Evolutionary conservation across 2,888 invertebrate genomes (phyloP).

Genomic region (Busseola fusca): DNA sequence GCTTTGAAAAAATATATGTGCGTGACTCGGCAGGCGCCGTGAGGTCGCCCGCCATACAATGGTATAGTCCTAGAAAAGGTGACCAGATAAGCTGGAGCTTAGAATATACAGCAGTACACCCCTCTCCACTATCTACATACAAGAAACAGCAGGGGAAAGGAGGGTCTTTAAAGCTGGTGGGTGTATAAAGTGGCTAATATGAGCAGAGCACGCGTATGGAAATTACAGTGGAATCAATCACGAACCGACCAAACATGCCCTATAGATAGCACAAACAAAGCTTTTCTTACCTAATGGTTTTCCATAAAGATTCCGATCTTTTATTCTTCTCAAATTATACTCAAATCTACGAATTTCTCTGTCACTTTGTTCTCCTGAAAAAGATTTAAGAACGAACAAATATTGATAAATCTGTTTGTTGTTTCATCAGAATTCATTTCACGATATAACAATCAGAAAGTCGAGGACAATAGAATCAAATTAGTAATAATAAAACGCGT

Average conservation of each 20-base stretch:
- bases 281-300: constrained; percentile 78
- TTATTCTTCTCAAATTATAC: constrained; percentile 64
- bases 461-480: constrained; percentile 43
- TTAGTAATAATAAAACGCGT: constrained; percentile 47
- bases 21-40: constrained; percentile 88
- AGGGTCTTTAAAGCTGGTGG: constrained; percentile 72
- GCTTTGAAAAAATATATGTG: constrained; percentile 84
- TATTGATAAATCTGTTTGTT: constrained; percentile 42
- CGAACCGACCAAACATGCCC: constrained; percentile 83
- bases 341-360: constrained; percentile 53
- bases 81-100: constrained; percentile 75
- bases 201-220: constrained; percentile 88
- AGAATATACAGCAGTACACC: constrained; percentile 66
- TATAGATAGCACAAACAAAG: constrained; percentile 83
- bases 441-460: constrained; percentile 29
- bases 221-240: constrained; percentile 88
- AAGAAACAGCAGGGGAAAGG: constrained; percentile 54
- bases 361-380: constrained; percentile 23
- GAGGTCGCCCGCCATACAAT: constrained; percentile 83
- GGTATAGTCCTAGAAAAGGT: constrained; percentile 82
- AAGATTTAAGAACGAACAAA: constrained; percentile 18
- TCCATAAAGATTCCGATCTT: constrained; percentile 76
- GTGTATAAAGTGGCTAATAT: constrained; percentile 85
- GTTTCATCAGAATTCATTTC: constrained; percentile 39
- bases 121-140: constrained; percentile 50